These are phyloP conservation scores for Eilema caniola DNA, from an alignment of 2,888 invertebrate species.

Conservation along the genomic window DNA sequence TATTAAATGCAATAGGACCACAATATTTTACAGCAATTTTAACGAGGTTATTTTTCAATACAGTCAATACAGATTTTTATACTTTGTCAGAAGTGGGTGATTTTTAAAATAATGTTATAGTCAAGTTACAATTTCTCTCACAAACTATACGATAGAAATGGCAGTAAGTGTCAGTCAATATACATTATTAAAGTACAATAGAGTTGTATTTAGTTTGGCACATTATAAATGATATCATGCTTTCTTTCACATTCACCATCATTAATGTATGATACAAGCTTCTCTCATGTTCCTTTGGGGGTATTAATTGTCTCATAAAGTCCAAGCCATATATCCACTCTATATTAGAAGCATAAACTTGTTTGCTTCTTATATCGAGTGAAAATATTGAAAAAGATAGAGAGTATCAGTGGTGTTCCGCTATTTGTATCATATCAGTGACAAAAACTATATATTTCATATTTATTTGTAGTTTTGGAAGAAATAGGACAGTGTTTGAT, in stretches of 20 bases:
- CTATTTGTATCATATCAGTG: neutral
- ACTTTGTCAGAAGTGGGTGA: too few species aligned
- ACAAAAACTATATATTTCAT: neutral
- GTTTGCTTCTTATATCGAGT: neutral
- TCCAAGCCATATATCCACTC: neutral
- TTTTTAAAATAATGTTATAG: too few species aligned
- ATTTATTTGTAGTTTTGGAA: neutral
- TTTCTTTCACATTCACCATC: neutral
- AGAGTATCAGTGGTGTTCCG: neutral
- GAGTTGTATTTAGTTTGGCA: constrained; percentile 8
- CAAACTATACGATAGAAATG: neutral
- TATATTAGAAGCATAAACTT: neutral
- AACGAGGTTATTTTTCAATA: too few species aligned
- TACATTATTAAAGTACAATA: neutral
- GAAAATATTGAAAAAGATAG: neutral
- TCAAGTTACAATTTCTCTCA: constrained; percentile 1
- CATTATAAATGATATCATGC: neutral
- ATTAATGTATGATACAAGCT: neutral
- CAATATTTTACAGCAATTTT: too few species aligned
- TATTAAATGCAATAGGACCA: too few species aligned
- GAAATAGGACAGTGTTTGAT: neutral
- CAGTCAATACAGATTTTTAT: too few species aligned
- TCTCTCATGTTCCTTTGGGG: neutral
- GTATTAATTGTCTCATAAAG: neutral
- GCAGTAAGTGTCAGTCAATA: constrained; percentile 5